Percentiles rank a stretch among this genome's conserved stretches.
Conservation (phyloP, 2,888 invertebrate species). For the Megaustenia siamemsis region DNA sequence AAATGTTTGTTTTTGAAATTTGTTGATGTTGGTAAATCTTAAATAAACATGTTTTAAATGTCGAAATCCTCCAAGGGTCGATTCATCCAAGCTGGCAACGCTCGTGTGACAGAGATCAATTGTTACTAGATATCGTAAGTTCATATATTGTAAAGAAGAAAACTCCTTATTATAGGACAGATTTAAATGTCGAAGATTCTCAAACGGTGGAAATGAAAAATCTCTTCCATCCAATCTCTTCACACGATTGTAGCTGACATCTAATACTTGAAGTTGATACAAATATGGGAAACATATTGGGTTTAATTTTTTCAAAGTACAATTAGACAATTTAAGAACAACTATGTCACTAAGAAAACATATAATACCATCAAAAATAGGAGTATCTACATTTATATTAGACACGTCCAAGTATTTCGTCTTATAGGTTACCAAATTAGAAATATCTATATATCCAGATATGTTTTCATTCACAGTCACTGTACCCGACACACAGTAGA, state of each 20-base stretch:
- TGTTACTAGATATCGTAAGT: background rate
- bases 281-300: too few species aligned
- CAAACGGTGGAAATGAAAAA: background rate
- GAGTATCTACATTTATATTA: background rate
- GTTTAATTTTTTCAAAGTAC: background rate
- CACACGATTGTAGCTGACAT: constrained; percentile 14
- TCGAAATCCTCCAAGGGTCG: background rate
- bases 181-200: background rate
- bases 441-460: background rate
- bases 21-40: background rate
- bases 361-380: background rate
- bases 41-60: background rate
- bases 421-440: background rate
- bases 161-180: background rate
- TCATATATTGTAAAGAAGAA: background rate
- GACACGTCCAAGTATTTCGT: constrained; percentile 3
- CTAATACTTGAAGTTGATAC: background rate
- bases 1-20: background rate
- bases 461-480: background rate
- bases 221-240: background rate
- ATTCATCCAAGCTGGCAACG: background rate
- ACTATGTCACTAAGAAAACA: background rate
- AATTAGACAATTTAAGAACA: background rate
- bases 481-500: background rate
- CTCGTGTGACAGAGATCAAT: constrained; percentile 36